These are phyloP conservation scores for Scotopteryx bipunctaria DNA, from an alignment of 2,888 invertebrate species.

Conservation along the genomic window DNA sequence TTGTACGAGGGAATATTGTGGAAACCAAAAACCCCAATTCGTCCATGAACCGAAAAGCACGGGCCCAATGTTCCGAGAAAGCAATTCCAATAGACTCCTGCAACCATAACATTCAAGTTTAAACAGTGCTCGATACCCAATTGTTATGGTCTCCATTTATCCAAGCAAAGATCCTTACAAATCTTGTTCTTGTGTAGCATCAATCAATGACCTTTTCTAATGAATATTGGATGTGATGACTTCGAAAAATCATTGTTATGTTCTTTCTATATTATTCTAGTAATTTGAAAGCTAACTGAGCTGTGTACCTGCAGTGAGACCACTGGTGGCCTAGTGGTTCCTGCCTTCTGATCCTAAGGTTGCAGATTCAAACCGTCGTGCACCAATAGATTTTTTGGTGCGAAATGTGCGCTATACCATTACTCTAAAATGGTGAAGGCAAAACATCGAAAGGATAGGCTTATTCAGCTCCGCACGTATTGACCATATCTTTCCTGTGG, in stretches of 20 bases:
- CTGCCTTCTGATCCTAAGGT: too few relatives aligned
- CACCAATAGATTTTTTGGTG: too few relatives aligned
- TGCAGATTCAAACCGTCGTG: too few relatives aligned
- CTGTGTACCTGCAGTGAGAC: too few relatives aligned
- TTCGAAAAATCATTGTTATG: constrained; percentile 6
- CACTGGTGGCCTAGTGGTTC: too few relatives aligned
- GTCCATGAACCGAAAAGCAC: constrained; percentile 11
- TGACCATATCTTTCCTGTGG: too few relatives aligned
- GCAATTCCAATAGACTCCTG: constrained; percentile 55
- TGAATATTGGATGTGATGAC: constrained; percentile 57
- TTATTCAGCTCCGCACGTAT: too few relatives aligned
- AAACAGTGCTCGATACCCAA: constrained; percentile 49
- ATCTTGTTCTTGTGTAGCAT: constrained; percentile 66
- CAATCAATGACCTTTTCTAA: constrained; percentile 55
- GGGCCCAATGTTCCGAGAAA: constrained; percentile 22
- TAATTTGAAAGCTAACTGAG: not conserved
- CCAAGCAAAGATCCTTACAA: constrained; percentile 61
- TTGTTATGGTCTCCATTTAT: constrained; percentile 56
- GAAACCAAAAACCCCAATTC: constrained; percentile 1
- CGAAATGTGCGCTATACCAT: too few relatives aligned
- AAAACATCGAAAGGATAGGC: too few relatives aligned
- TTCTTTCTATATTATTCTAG: not conserved
- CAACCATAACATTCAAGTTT: constrained; percentile 64
- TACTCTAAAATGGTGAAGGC: too few relatives aligned
- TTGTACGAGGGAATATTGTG: not conserved